Percentiles rank a stretch among this genome's conserved stretches.
Evolutionary conservation across 2,888 invertebrate genomes (phyloP).

Genomic region (Neoaliturus tenellus): DNA sequence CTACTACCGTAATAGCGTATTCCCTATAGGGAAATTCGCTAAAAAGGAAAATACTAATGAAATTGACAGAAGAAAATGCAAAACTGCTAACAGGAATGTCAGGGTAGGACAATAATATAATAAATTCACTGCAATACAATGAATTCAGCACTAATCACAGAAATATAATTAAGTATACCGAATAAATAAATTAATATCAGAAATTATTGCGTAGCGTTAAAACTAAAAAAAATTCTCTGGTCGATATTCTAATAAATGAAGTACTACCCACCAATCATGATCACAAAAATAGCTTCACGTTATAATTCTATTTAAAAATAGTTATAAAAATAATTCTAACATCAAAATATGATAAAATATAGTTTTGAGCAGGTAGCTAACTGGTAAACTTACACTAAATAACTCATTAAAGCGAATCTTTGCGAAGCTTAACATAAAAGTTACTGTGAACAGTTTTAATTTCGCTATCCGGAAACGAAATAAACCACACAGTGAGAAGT

Average conservation of each 20-base stretch:
- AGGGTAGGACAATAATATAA: background rate
- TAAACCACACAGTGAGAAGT: background rate
- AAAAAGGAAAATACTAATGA: too few relatives aligned
- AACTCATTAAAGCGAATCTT: slow-evolving; percentile 10
- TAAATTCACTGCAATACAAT: background rate
- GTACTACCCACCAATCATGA: too few relatives aligned
- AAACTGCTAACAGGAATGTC: background rate
- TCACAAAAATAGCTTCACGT: slow-evolving; percentile 4
- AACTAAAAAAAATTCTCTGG: background rate
- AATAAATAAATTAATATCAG: slow-evolving; percentile 1
- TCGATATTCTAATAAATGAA: background rate
- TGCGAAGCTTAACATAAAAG: background rate
- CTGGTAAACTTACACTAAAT: background rate
- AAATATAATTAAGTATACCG: background rate
- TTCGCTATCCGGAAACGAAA: background rate
- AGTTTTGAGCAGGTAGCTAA: slow-evolving; percentile 46
- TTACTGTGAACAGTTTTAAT: background rate
- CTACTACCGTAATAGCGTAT: too few relatives aligned
- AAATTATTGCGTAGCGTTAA: background rate
- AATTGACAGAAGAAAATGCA: too few relatives aligned
- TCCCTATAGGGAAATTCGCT: too few relatives aligned
- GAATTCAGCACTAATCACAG: background rate
- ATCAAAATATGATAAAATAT: slow-evolving; percentile 28
- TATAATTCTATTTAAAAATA: slow-evolving; percentile 10
- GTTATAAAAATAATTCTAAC: slow-evolving; percentile 43